Evolutionary conservation across 2,888 invertebrate genomes (phyloP).

Genomic region (Monochamus alternatus): DNA sequence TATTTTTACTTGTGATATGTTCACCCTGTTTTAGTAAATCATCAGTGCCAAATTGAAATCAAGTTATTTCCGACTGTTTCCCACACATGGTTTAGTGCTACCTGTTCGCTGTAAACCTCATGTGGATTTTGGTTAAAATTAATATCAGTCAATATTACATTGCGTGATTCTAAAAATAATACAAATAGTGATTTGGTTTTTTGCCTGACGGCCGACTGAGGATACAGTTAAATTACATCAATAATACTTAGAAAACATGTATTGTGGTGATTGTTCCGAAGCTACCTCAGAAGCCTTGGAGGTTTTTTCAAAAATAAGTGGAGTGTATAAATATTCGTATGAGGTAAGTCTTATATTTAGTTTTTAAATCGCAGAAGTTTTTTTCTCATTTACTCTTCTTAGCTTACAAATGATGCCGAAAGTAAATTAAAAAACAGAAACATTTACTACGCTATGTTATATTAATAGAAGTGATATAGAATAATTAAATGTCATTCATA

Average conservation of each 20-base stretch:
- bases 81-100: constrained; percentile 38
- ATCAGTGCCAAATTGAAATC: constrained; percentile 46
- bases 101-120: constrained; percentile 39
- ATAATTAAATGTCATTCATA: too few relatives aligned
- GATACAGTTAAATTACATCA: not conserved
- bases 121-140: constrained; percentile 13
- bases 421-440: too few relatives aligned
- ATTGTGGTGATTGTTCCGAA: constrained; percentile 64
- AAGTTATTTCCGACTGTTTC: constrained; percentile 35
- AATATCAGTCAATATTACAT: constrained; percentile 2
- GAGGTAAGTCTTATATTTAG: constrained; percentile 61
- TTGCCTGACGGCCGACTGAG: not conserved
- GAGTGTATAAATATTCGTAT: constrained; percentile 63
- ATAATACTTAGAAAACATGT: constrained; percentile 54
- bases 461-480: too few relatives aligned
- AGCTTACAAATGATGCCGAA: too few relatives aligned
- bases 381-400: not conserved
- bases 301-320: constrained; percentile 62
- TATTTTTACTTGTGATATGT: constrained; percentile 51
- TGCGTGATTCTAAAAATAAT: constrained; percentile 15
- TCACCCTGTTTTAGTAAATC: constrained; percentile 50
- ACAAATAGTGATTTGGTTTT: constrained; percentile 9
- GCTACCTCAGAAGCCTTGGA: constrained; percentile 62
- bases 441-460: too few relatives aligned
- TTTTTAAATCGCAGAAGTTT: constrained; percentile 4